Conservation (phyloP, 1,140 invertebrate genomes). For the Harpegnathos saltator region DNA sequence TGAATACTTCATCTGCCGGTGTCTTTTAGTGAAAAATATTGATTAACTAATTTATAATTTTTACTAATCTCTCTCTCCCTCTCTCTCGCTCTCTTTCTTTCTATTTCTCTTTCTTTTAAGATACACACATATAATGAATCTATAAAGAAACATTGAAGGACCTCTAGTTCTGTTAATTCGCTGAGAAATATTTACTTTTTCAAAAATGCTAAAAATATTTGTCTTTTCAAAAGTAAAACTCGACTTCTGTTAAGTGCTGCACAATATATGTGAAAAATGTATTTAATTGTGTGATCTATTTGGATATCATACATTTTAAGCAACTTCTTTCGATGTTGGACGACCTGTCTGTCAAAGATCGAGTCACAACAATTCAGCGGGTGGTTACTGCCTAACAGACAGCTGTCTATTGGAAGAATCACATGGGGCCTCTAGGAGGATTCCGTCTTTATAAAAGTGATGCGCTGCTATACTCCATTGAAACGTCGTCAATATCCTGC, state of each 20-base stretch:
- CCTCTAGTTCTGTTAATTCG: background rate
- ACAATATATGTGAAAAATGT: constrained; percentile 30
- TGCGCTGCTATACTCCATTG: constrained; percentile 56
- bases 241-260: constrained; percentile 39
- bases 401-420: constrained; percentile 68
- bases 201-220: constrained; percentile 18
- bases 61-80: no score
- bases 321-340: constrained; percentile 33
- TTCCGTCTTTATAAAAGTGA: constrained; percentile 59
- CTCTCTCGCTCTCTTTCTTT: no score
- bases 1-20: background rate
- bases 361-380: constrained; percentile 79
- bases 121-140: no score
- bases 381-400: constrained; percentile 68
- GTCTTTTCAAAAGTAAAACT: constrained; percentile 10
- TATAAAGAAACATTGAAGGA: background rate
- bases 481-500: constrained; percentile 48
- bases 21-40: background rate
- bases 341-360: constrained; percentile 77
- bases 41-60: constrained; percentile 9
- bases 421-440: constrained; percentile 23
- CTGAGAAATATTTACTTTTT: constrained; percentile 24
- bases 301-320: constrained; percentile 65
- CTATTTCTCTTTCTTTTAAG: no score
- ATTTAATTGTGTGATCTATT: constrained; percentile 27